Evolutionary conservation across 2,797 vertebrate species (phyloP).

Genomic region (Leptoclinus maculatus): DNA sequence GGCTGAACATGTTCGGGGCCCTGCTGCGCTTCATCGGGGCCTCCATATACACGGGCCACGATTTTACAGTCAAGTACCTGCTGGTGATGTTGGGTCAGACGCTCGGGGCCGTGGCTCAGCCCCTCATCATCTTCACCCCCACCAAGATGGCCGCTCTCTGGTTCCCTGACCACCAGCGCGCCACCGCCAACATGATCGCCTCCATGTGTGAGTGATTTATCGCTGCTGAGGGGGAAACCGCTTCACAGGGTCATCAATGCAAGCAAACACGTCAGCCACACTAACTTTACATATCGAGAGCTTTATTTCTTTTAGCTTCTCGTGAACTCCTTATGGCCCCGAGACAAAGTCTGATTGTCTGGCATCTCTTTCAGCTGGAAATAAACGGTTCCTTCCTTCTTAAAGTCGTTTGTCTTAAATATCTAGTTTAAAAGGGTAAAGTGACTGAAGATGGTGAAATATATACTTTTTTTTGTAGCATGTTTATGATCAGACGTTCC

Average conservation of each 20-base stretch:
- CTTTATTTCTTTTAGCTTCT: neutral
- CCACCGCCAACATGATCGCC: constrained; percentile 93
- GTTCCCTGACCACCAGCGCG: constrained; percentile 95
- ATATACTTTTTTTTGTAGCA: too few relatives aligned
- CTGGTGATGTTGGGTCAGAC: constrained; percentile 89
- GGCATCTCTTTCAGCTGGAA: neutral
- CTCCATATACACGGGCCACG: fast-evolving
- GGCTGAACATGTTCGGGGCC: constrained; percentile 91
- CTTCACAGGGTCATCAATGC: neutral
- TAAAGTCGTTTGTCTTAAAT: neutral
- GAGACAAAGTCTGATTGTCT: neutral
- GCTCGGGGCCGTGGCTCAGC: constrained; percentile 91
- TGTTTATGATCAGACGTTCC: too few relatives aligned
- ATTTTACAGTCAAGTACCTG: constrained; percentile 41
- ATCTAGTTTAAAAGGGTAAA: neutral
- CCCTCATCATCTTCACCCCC: constrained; percentile 92
- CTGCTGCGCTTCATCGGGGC: constrained; percentile 80
- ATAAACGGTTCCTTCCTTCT: neutral
- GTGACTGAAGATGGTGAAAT: neutral
- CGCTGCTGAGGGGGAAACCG: too few relatives aligned
- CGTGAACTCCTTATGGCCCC: neutral
- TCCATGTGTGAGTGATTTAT: constrained; percentile 91
- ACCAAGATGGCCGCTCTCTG: constrained; percentile 95
- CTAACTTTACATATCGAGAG: neutral
- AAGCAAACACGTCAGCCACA: neutral